These are phyloP conservation scores for Picus viridis DNA, from an alignment of 2,797 vertebrate genomes.

Conservation along the genomic window DNA sequence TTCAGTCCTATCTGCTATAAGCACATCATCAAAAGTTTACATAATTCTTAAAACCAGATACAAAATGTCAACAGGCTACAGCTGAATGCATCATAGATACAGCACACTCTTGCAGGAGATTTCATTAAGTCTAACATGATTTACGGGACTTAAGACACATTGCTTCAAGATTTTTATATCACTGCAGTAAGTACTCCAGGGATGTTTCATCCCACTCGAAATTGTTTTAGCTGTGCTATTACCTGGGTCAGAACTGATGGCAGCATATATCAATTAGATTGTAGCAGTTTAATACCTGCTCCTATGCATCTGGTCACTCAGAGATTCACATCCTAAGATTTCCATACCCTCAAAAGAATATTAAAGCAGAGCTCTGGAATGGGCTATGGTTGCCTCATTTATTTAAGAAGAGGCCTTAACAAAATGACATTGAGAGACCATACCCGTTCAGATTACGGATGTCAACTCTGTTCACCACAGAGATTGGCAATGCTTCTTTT, in stretches of 20 bases:
- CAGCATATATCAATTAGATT: constrained; percentile 74
- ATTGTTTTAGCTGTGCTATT: constrained; percentile 78
- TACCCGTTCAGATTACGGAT: constrained; percentile 8
- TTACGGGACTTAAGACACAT: constrained; percentile 73
- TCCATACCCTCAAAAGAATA: constrained; percentile 46
- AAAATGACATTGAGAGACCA: background rate
- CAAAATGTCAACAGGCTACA: constrained; percentile 48
- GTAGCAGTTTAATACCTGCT: constrained; percentile 68
- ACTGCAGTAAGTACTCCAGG: constrained; percentile 71
- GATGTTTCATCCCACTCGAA: constrained; percentile 72
- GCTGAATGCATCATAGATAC: constrained; percentile 68
- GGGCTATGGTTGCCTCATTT: constrained; percentile 31
- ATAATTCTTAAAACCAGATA: constrained; percentile 71
- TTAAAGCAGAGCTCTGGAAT: constrained; percentile 33
- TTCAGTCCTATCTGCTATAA: constrained; percentile 4
- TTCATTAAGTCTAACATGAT: constrained; percentile 78
- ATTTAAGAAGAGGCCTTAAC: background rate
- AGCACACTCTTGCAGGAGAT: constrained; percentile 61
- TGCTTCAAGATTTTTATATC: constrained; percentile 76
- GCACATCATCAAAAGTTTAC: constrained; percentile 67
- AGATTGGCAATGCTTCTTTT: background rate
- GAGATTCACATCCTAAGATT: constrained; percentile 61
- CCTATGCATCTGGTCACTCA: constrained; percentile 59
- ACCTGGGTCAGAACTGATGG: constrained; percentile 77
- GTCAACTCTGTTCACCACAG: background rate